Percentiles rank a stretch among this genome's conserved stretches.
These are phyloP conservation scores for Balearica regulorum DNA, from an alignment of 2,797 vertebrate species.

Conservation along the genomic window DNA sequence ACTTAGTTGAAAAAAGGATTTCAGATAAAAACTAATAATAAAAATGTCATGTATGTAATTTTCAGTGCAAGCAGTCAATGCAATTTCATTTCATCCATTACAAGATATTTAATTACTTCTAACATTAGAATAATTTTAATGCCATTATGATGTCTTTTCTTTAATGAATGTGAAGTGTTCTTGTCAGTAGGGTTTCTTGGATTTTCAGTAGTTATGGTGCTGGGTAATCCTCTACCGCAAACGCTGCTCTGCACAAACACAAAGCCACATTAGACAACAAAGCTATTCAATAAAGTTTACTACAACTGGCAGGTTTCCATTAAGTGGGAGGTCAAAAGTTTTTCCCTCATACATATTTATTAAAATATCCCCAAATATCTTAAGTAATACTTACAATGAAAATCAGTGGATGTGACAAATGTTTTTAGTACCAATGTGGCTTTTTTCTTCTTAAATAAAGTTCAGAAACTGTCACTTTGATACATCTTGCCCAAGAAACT, in stretches of 20 bases:
- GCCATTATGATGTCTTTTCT: not conserved
- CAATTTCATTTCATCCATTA: not conserved
- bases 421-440: not conserved
- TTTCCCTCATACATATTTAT: not conserved
- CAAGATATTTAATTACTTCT: not conserved
- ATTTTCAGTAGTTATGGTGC: conserved; percentile 30
- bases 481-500: not conserved
- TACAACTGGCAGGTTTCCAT: not conserved
- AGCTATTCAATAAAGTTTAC: not conserved
- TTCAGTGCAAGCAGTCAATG: not conserved
- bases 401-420: not conserved
- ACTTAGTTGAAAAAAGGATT: not conserved
- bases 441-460: not conserved
- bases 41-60: not conserved
- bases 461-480: not conserved
- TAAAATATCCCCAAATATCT: not conserved
- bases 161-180: not conserved
- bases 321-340: not conserved
- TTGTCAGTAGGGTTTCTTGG: not conserved
- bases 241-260: conserved; percentile 20
- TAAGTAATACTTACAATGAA: not conserved
- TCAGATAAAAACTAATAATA: not conserved
- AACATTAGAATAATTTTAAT: not conserved
- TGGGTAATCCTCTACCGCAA: conserved; percentile 32
- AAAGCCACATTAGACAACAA: conserved; percentile 13